A percentile compares a stretch with the other conserved stretches of the same genome.
These are phyloP conservation scores for Heterotilapia buettikoferi DNA, from an alignment of 2,113 vertebrate genomes.

Conservation along the genomic window DNA sequence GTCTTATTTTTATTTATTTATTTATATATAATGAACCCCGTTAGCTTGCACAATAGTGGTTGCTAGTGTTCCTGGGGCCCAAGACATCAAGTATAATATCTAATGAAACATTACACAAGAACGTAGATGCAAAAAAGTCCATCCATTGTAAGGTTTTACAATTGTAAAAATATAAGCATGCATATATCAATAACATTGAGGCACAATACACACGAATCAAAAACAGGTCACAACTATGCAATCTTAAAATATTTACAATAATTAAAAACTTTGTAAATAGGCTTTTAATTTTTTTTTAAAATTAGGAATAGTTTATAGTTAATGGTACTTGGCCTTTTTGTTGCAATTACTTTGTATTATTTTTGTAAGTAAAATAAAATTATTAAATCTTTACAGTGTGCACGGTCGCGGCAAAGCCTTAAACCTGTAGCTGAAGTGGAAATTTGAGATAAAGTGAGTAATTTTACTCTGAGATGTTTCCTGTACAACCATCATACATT, in stretches of 20 bases:
- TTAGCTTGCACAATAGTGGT: background rate
- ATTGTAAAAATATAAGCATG: background rate
- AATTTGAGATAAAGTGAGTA: background rate
- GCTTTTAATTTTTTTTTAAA: fast-evolving
- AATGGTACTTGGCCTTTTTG: background rate
- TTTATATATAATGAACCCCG: background rate
- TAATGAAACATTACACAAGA: background rate
- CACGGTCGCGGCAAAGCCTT: fast-evolving
- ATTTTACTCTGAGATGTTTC: background rate
- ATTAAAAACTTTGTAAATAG: background rate
- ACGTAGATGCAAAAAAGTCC: background rate
- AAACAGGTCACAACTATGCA: background rate
- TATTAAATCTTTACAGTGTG: fast-evolving
- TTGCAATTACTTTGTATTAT: background rate
- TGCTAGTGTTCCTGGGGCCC: fast-evolving
- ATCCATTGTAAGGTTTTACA: background rate
- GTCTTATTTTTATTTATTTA: background rate
- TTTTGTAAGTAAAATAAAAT: background rate
- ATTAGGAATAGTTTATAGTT: fast-evolving
- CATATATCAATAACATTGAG: background rate
- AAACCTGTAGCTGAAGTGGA: background rate
- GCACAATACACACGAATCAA: background rate
- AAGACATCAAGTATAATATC: background rate
- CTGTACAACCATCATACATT: fast-evolving
- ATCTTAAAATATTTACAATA: background rate